phyloP scores from a whole-genome alignment of 2,888 invertebrate species.

The Dascillus cervinus region DNA sequence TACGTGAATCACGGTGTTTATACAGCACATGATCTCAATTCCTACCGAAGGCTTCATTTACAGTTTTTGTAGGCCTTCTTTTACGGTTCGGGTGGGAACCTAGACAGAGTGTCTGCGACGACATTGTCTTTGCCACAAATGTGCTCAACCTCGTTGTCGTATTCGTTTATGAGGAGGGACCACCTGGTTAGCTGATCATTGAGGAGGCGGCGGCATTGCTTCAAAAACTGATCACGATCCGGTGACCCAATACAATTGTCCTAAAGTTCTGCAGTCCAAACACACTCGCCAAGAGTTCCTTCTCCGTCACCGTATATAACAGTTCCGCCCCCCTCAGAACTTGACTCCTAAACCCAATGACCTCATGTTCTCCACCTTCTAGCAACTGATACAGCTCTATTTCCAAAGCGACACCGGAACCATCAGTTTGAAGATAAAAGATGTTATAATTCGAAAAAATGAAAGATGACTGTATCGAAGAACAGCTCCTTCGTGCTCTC shows the following conservation, averaged over 20 bases:
- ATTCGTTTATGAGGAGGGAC: slow-evolving; percentile 11
- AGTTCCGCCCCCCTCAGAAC: slow-evolving; percentile 7
- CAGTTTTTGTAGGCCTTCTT: no score
- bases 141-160: slow-evolving; percentile 6
- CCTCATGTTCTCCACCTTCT: slow-evolving; percentile 6
- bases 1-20: no score
- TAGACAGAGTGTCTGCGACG: no score
- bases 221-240: slow-evolving; percentile 6
- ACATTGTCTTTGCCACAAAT: slow-evolving; percentile 10
- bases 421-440: slow-evolving; percentile 6
- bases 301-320: slow-evolving; percentile 15
- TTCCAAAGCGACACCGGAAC: slow-evolving; percentile 6
- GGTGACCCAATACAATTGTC: slow-evolving; percentile 1
- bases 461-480: no score
- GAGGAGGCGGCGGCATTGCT: slow-evolving; percentile 5
- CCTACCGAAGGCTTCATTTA: no score
- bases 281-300: slow-evolving; percentile 11
- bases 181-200: slow-evolving; percentile 11
- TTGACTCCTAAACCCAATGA: slow-evolving; percentile 7
- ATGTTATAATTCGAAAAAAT: no score
- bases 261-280: slow-evolving; percentile 1
- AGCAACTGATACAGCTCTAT: slow-evolving; percentile 3
- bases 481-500: no score
- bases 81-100: no score
- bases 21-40: no score